Evolutionary conservation across 2,888 invertebrate species (phyloP).

Genomic region (Eupeodes latifasciatus): DNA sequence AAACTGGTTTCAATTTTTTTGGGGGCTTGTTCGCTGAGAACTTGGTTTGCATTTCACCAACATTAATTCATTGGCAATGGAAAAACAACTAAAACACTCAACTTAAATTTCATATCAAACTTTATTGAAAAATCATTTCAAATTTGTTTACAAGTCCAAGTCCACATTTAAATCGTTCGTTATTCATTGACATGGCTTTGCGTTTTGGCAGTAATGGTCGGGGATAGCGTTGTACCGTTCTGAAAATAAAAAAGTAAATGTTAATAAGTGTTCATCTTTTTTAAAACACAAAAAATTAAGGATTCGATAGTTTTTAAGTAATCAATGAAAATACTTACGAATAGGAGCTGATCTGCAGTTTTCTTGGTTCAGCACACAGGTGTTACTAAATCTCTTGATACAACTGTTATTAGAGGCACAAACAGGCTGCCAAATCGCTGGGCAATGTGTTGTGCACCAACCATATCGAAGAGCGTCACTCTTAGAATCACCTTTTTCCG

Average conservation of each 20-base stretch:
- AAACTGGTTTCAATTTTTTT: no score
- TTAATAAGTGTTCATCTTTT: neutral
- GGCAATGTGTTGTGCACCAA: conserved; percentile 7
- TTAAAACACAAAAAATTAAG: neutral
- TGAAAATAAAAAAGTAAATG: neutral
- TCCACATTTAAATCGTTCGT: no score
- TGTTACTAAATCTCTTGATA: conserved; percentile 11
- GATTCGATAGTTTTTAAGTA: neutral
- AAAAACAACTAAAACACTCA: no score
- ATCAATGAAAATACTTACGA: neutral
- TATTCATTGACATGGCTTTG: conserved; percentile 18
- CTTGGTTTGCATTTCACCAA: no score
- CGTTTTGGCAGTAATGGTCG: conserved; percentile 8
- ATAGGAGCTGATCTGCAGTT: conserved; percentile 7
- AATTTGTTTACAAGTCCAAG: no score
- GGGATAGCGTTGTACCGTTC: conserved; percentile 18
- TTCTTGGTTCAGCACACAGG: neutral
- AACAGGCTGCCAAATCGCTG: conserved; percentile 25
- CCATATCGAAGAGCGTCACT: neutral
- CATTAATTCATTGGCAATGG: no score
- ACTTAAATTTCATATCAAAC: neutral
- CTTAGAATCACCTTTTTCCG: neutral
- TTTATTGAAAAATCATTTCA: neutral
- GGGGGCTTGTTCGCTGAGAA: no score
- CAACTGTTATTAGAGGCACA: conserved; percentile 27